Conservation (phyloP, 2,797 vertebrate genomes). For the Zenarchopterus dispar region DNA sequence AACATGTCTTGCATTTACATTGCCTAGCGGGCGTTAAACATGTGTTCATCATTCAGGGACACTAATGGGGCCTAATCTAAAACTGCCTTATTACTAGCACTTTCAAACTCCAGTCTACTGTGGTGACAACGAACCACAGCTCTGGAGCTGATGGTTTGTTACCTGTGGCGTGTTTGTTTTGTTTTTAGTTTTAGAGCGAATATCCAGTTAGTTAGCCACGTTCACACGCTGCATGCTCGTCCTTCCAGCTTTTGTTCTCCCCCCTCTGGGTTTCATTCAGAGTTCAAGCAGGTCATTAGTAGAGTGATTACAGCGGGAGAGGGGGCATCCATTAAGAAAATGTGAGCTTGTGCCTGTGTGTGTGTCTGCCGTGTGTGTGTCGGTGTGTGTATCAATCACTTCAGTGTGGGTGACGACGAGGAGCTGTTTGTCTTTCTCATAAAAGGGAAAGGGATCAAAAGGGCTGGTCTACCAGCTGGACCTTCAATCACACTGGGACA, state of each 20-base stretch:
- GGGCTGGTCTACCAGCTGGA: constrained; percentile 76
- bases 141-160: too few species aligned
- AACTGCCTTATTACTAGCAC: too few species aligned
- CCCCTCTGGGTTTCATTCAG: constrained; percentile 59
- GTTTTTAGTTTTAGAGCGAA: too few species aligned
- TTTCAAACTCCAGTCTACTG: too few species aligned
- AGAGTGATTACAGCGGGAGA: constrained; percentile 72
- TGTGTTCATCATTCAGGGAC: too few species aligned
- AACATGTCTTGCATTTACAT: too few species aligned
- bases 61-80: too few species aligned
- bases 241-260: constrained; percentile 49
- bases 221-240: constrained; percentile 15
- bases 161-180: too few species aligned
- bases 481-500: constrained; percentile 75
- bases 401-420: constrained; percentile 68
- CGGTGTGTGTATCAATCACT: constrained; percentile 68
- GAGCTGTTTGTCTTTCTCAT: constrained; percentile 81
- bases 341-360: constrained; percentile 35
- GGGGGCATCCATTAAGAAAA: constrained; percentile 67
- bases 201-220: constrained; percentile 3
- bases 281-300: constrained; percentile 77
- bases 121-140: too few species aligned
- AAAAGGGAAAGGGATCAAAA: constrained; percentile 80
- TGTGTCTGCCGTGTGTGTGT: constrained; percentile 13
- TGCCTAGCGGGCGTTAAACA: too few species aligned